phyloP scores from a whole-genome alignment of 2,888 invertebrate genomes.

The Epirrita christyi region DNA sequence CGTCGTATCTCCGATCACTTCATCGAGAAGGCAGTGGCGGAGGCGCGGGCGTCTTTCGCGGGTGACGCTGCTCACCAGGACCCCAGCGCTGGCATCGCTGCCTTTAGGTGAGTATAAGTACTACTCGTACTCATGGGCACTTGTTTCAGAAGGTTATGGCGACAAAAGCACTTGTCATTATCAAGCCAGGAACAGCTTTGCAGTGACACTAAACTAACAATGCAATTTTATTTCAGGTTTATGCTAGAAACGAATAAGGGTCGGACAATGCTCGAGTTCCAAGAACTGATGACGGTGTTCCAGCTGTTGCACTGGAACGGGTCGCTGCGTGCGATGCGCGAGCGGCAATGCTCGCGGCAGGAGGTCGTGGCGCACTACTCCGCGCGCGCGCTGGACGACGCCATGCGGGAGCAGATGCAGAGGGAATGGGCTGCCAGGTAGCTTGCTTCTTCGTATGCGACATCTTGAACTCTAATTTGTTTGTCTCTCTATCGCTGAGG shows the following conservation, averaged over 20 bases:
- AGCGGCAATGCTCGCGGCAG: slow-evolving; percentile 96
- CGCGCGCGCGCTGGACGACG: slow-evolving; percentile 95
- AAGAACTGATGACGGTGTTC: slow-evolving; percentile 98
- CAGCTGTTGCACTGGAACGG: slow-evolving; percentile 98
- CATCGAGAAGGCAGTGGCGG: slow-evolving; percentile 96
- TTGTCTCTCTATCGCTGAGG: no score
- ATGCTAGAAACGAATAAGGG: slow-evolving; percentile 94
- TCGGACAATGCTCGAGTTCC: slow-evolving; percentile 97
- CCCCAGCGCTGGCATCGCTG: slow-evolving; percentile 89
- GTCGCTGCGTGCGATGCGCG: slow-evolving; percentile 97
- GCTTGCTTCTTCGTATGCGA: neutral
- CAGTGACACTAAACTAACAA: no score
- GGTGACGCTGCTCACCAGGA: slow-evolving; percentile 87
- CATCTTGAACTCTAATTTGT: neutral
- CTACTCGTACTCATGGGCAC: slow-evolving; percentile 81
- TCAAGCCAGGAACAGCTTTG: no score
- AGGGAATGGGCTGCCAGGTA: slow-evolving; percentile 95
- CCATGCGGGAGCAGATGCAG: slow-evolving; percentile 98
- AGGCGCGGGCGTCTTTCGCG: slow-evolving; percentile 95
- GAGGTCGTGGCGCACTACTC: slow-evolving; percentile 96
- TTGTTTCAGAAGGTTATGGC: slow-evolving; percentile 97
- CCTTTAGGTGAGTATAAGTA: slow-evolving; percentile 84
- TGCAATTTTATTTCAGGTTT: slow-evolving; percentile 73
- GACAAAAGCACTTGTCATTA: no score
- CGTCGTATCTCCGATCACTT: slow-evolving; percentile 96